A percentile compares a stretch with the other conserved stretches of the same genome.
phyloP scores from a whole-genome alignment of 2,797 vertebrate genomes.

The Ctenopoma multispine region DNA sequence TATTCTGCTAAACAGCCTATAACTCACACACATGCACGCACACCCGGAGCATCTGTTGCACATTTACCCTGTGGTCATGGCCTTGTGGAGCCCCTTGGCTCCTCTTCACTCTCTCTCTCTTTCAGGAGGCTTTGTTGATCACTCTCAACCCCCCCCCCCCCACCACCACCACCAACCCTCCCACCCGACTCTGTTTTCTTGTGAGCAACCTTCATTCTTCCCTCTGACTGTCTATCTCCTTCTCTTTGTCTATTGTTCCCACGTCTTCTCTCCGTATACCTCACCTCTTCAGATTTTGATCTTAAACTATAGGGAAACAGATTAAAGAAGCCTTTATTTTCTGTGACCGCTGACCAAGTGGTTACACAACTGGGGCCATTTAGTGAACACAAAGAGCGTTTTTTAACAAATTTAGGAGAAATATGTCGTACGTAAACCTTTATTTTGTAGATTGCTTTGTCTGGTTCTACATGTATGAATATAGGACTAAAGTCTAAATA shows the following conservation, averaged over 20 bases:
- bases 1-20: constrained; percentile 61
- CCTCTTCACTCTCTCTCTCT: constrained; percentile 28
- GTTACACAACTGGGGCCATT: neutral
- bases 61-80: constrained; percentile 73
- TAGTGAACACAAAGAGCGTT: neutral
- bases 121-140: constrained; percentile 19
- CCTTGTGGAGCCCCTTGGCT: constrained; percentile 41
- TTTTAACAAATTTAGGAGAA: constrained; percentile 7
- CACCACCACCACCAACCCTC: neutral
- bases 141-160: neutral
- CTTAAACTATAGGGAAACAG: neutral
- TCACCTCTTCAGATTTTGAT: constrained; percentile 9
- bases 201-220: constrained; percentile 10
- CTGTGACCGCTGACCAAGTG: neutral
- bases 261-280: constrained; percentile 4
- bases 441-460: no score
- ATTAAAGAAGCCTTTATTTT: constrained; percentile 9
- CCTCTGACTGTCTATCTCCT: neutral
- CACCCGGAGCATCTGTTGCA: constrained; percentile 70
- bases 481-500: no score
- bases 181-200: neutral
- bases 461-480: neutral
- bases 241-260: constrained; percentile 16
- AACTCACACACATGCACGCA: constrained; percentile 39
- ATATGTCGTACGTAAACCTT: neutral